Percentiles rank a stretch among this genome's conserved stretches.
These are phyloP conservation scores for Myotis lucifugus DNA, from an alignment of 2,113 vertebrate genomes.

Conservation along the genomic window DNA sequence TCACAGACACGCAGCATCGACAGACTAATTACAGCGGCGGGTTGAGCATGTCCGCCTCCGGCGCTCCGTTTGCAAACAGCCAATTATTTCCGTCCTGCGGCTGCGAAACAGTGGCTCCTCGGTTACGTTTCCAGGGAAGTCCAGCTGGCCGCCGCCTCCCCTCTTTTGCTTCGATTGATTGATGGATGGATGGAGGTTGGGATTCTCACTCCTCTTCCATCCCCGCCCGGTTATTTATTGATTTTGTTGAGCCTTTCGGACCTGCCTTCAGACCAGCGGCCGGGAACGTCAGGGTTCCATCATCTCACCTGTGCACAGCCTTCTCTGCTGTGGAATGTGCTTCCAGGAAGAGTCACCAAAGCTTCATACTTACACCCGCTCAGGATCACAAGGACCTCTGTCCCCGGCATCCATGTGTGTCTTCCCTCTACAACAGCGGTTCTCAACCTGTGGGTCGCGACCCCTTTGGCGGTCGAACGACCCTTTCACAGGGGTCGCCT, in stretches of 20 bases:
- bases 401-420: fast-evolving
- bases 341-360: neutral
- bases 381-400: fast-evolving
- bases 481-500: no score
- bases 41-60: conserved; percentile 56
- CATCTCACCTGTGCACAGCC: neutral
- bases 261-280: neutral
- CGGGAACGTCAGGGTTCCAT: neutral
- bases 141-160: neutral
- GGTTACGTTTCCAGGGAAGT: neutral
- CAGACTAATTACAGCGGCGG: conserved; percentile 74
- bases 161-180: neutral
- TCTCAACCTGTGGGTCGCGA: no score
- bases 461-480: no score
- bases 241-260: neutral
- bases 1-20: conserved; percentile 20
- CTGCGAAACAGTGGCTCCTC: conserved; percentile 52
- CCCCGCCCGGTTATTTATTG: neutral
- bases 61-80: conserved; percentile 76
- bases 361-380: neutral
- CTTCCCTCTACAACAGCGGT: neutral
- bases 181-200: neutral
- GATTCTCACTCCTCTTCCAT: neutral
- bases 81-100: conserved; percentile 59
- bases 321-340: neutral